Conservation (phyloP, 1,140 invertebrate species). For the Drosophila micromelanica region DNA sequence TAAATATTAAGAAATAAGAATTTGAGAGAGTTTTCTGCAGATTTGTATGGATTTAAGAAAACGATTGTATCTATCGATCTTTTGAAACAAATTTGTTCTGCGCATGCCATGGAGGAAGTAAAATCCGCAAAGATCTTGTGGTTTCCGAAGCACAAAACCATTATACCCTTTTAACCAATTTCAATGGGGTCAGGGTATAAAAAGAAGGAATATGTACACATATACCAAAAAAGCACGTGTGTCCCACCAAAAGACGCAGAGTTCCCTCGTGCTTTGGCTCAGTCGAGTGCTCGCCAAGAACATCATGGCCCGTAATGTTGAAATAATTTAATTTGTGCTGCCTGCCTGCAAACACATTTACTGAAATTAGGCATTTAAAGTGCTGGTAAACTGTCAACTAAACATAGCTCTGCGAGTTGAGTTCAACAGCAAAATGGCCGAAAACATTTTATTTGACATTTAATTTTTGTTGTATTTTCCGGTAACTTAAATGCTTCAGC, state of each 20-base stretch:
- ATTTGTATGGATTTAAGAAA: no score
- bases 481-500: constrained; percentile 60
- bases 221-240: background rate
- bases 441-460: constrained; percentile 56
- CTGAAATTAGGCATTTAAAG: constrained; percentile 45
- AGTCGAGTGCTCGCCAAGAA: constrained; percentile 8
- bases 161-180: no score
- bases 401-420: background rate
- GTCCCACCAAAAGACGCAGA: constrained; percentile 15
- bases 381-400: constrained; percentile 18
- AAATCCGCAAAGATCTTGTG: no score
- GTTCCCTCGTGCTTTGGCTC: background rate
- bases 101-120: no score
- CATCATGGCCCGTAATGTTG: constrained; percentile 38
- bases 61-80: no score
- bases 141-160: no score
- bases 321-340: constrained; percentile 45
- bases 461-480: constrained; percentile 49
- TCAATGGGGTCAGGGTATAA: no score
- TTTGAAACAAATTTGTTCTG: no score
- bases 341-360: constrained; percentile 8
- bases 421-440: constrained; percentile 16
- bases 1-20: no score
- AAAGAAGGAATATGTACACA: background rate
- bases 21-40: no score